Evolutionary conservation across 1,140 invertebrate species (phyloP).

Genomic region (Cyclina sinensis): DNA sequence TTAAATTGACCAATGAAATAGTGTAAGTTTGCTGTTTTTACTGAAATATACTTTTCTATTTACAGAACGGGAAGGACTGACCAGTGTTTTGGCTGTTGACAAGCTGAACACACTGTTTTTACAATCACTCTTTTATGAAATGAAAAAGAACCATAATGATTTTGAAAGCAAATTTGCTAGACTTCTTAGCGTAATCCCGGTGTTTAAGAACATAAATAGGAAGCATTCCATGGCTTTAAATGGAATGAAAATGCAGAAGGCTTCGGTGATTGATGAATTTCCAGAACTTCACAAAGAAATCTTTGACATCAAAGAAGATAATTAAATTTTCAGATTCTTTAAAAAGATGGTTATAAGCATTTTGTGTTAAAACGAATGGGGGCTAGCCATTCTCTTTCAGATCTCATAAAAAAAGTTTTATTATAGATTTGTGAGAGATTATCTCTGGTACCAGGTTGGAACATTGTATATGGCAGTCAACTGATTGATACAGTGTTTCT

Average conservation of each 20-base stretch:
- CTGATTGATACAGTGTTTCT: background rate
- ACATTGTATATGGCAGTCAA: background rate
- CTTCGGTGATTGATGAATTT: constrained; percentile 76
- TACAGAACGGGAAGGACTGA: constrained; percentile 79
- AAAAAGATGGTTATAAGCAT: background rate
- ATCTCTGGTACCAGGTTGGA: background rate
- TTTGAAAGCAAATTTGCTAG: constrained; percentile 77
- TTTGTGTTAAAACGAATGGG: background rate
- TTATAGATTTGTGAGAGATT: background rate
- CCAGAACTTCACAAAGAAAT: constrained; percentile 83
- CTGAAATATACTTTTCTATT: constrained; percentile 65
- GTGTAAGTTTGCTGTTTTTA: no score
- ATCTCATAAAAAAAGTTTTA: background rate
- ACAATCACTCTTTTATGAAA: constrained; percentile 79
- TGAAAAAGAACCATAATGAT: constrained; percentile 80
- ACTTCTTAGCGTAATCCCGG: constrained; percentile 75
- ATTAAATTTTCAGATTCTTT: background rate
- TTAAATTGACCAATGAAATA: no score
- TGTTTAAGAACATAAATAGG: constrained; percentile 79
- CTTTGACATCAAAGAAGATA: constrained; percentile 70
- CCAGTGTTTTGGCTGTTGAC: constrained; percentile 76
- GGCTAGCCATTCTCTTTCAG: constrained; percentile 9
- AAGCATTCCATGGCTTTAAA: constrained; percentile 80
- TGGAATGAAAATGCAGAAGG: constrained; percentile 82
- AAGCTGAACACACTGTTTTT: constrained; percentile 81